phyloP scores from a whole-genome alignment of 2,113 vertebrate genomes.

The Pelodiscus sinensis region DNA sequence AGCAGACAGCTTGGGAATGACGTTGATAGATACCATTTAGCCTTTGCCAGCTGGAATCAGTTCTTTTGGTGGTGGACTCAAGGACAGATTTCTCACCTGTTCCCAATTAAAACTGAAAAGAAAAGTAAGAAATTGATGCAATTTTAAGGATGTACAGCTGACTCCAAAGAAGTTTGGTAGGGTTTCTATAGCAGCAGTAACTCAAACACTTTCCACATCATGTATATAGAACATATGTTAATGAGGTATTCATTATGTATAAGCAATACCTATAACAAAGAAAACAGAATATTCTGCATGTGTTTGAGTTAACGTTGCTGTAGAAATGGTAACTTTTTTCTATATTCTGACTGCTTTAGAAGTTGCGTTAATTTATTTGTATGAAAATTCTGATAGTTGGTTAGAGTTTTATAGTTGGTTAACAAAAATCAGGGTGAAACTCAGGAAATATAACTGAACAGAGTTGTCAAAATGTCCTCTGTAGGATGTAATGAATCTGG shows the following conservation, averaged over 20 bases:
- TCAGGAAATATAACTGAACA: background rate
- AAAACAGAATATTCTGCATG: background rate
- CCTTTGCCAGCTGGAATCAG: background rate
- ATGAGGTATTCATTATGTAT: background rate
- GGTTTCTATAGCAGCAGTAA: background rate
- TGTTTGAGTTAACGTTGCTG: background rate
- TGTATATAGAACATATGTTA: background rate
- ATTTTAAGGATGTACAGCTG: background rate
- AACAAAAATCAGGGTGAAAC: background rate
- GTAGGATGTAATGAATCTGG: background rate
- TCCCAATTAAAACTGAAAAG: background rate
- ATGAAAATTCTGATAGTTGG: background rate
- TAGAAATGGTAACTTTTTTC: background rate
- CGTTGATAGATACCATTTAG: background rate
- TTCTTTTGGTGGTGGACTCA: background rate
- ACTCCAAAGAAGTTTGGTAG: background rate
- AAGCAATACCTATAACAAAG: background rate
- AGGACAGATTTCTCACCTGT: background rate
- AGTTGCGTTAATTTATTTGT: background rate
- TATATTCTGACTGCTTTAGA: background rate
- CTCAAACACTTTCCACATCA: rapidly evolving
- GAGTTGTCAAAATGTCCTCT: background rate
- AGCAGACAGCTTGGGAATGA: background rate
- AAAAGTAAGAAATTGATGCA: background rate
- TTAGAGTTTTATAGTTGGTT: background rate